Conservation (phyloP, 2,113 vertebrate species). For the Tupaia tana region DNA sequence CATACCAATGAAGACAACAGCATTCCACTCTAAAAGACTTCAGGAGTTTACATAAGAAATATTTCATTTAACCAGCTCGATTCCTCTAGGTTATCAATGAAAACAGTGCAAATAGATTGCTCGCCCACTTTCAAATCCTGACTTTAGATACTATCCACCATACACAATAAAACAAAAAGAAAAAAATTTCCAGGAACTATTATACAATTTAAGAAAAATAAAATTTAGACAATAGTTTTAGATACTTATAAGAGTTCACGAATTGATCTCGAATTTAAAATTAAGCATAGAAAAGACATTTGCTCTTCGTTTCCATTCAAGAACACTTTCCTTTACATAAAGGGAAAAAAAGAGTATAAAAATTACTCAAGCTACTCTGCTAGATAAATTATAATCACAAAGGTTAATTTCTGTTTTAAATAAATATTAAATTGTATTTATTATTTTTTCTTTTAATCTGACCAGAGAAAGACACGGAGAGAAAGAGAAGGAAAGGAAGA, state of each 20-base stretch:
- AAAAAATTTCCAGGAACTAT: neutral
- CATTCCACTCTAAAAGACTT: conserved; percentile 1
- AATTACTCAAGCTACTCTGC: neutral
- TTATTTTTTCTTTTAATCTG: no score
- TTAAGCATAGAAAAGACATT: neutral
- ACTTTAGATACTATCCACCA: neutral
- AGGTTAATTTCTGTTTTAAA: neutral
- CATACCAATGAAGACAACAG: neutral
- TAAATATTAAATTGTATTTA: no score
- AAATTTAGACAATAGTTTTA: neutral
- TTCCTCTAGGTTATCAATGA: neutral
- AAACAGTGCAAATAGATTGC: neutral
- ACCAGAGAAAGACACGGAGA: no score
- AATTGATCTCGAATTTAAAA: conserved; percentile 27
- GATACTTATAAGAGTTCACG: neutral
- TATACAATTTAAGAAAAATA: neutral
- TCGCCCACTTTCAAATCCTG: neutral
- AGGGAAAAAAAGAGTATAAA: conserved; percentile 14
- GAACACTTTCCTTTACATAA: neutral
- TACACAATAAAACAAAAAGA: neutral
- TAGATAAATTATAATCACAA: neutral
- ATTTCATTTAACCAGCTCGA: neutral
- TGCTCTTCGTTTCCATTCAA: neutral
- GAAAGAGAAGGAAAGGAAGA: no score
- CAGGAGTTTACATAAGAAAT: neutral